Evolutionary conservation across 2,113 vertebrate species (phyloP), one percentile per base, ranked within the genome.

Genomic region (Copsychus sechellarum): DNA sequence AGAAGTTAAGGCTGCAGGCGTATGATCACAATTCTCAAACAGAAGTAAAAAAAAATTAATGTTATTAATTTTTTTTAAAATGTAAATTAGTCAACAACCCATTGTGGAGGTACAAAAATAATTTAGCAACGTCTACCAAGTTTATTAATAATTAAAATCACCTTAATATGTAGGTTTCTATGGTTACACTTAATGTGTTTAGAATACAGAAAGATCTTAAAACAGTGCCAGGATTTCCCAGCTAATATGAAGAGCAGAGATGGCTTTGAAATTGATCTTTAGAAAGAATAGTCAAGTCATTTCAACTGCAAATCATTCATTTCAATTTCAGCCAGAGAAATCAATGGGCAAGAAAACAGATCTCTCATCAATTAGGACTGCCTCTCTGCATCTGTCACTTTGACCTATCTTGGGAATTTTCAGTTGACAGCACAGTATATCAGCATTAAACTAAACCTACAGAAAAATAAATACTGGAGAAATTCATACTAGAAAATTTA

Each of bases 191-290:
- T 81, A 36, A 5, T 65, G 73, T 84, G 57, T 77, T 82, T 86
- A 72, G 61, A 86, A 81, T 61, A 95, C 40, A 76, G 54, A 81
- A 92, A 93, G 28, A 69, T 51, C 51, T 95, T 74, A 58, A 74
- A 90, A 70, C 31, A 71, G 62, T 66, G 57, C 57, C 60, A 83
- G 70, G 77, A 87, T 96, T 96, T 94, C 92, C 73, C 78, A 86
- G 83, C 58, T 66, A 94, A 95, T 81, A 70, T 21, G 42, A 82
- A 93, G 31, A 93, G 45, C 85, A 81, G 42, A 74, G 65, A 74
- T 2, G 1, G 36, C 72, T 96, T 86, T 84, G 94, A 97, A 98
- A 97, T 25, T 89, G 70, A 78, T 96, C 94, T 94, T 97, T 92
- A 86, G 81, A 88, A 97, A 96, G 21, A 78, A 54, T 23, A 93